These are phyloP conservation scores for Erythrolamprus reginae DNA, from an alignment of 2,113 vertebrate genomes.

Conservation along the genomic window DNA sequence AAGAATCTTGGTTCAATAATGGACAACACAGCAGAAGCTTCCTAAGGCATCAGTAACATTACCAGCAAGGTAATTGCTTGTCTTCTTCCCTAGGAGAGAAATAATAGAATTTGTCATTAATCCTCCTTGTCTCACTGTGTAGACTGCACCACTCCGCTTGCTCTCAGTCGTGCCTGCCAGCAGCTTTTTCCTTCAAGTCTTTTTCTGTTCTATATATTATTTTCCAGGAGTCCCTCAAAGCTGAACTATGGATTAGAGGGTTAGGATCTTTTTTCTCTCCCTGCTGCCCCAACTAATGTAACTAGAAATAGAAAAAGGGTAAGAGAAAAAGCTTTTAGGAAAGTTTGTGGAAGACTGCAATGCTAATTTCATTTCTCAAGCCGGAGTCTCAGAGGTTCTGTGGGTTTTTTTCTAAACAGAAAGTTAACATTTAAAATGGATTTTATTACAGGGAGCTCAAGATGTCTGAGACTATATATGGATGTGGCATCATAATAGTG, in stretches of 20 bases:
- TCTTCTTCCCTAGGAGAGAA: neutral
- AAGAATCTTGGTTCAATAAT: neutral
- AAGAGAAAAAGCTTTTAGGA: neutral
- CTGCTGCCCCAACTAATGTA: neutral
- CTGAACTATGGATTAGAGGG: neutral
- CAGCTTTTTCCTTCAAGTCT: neutral
- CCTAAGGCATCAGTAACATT: neutral
- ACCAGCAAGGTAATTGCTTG: neutral
- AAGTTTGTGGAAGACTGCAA: neutral
- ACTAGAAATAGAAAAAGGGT: neutral
- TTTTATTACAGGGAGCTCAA: conserved; percentile 43
- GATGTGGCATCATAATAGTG: conserved; percentile 48
- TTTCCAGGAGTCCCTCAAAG: neutral
- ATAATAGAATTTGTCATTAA: neutral
- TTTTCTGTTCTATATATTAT: neutral
- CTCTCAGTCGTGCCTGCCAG: neutral
- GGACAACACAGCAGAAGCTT: neutral
- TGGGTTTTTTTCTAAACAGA: conserved; percentile 35
- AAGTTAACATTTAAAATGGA: conserved; percentile 30
- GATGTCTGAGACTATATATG: conserved; percentile 55
- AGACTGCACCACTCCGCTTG: neutral
- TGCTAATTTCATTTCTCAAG: conserved; percentile 8
- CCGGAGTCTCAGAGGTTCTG: conserved; percentile 23
- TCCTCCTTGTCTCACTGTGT: neutral
- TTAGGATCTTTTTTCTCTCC: fast-evolving